phyloP scores from a whole-genome alignment of 2,797 vertebrate genomes.

The Bradypus variegatus region DNA sequence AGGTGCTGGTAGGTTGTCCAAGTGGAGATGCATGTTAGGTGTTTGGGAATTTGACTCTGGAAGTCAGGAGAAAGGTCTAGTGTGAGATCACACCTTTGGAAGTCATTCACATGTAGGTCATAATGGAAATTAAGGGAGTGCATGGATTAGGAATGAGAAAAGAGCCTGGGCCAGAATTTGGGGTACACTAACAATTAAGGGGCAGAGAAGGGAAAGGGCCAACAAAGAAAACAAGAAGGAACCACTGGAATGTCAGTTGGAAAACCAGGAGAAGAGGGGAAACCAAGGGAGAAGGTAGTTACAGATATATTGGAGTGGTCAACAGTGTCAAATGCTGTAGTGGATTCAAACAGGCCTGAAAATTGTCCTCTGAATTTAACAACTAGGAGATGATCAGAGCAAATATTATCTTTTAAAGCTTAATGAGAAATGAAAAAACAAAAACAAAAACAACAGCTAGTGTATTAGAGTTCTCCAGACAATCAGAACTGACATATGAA shows the following conservation, averaged over 20 bases:
- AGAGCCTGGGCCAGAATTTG: not conserved
- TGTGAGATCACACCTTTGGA: not conserved
- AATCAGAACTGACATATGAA: too few species aligned
- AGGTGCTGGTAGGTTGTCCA: not conserved
- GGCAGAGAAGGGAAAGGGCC: not conserved
- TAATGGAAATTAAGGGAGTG: not conserved
- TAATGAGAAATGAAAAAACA: not conserved
- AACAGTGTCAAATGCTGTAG: not conserved
- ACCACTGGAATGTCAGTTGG: not conserved
- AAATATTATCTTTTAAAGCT: not conserved
- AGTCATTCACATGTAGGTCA: not conserved
- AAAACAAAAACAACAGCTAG: too few species aligned
- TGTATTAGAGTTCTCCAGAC: too few species aligned
- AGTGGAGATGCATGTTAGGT: not conserved
- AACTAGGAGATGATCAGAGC: not conserved
- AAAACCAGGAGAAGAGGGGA: not conserved
- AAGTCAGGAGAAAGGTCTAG: not conserved
- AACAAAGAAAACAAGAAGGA: not conserved
- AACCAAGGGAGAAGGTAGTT: not conserved
- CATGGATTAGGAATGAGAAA: not conserved
- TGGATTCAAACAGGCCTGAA: not conserved
- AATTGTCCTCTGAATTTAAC: not conserved
- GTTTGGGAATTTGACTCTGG: not conserved
- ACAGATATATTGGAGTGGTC: not conserved
- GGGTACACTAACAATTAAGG: not conserved